Percentiles rank a stretch among this genome's conserved stretches.
These are phyloP conservation scores for Molossus molossus DNA, from an alignment of 2,797 vertebrate species.

Conservation along the genomic window DNA sequence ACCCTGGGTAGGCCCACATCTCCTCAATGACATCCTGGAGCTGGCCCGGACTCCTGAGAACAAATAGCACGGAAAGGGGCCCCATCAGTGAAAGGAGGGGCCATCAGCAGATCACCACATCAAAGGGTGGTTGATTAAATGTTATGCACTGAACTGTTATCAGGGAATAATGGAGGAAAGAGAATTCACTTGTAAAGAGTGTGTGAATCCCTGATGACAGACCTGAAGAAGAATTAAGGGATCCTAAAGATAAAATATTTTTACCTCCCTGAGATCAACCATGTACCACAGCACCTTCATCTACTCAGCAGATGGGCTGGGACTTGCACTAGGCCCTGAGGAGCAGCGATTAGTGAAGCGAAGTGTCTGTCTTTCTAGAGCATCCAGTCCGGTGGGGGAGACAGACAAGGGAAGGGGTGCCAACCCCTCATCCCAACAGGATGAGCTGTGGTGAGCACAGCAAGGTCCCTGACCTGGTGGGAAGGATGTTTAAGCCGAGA, in stretches of 20 bases:
- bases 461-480: background rate
- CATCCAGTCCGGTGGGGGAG: background rate
- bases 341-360: rapidly evolving
- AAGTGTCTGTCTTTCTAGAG: background rate
- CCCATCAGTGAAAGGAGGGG: background rate
- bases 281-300: background rate
- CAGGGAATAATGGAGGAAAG: background rate
- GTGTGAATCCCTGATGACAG: background rate
- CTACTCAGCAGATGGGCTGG: background rate
- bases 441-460: background rate
- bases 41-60: background rate
- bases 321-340: background rate
- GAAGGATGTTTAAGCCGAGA: background rate
- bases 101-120: background rate
- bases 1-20: background rate
- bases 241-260: background rate
- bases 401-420: background rate
- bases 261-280: background rate
- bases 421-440: background rate
- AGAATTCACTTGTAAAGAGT: background rate
- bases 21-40: background rate
- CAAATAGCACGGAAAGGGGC: background rate
- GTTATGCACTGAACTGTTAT: background rate
- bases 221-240: background rate
- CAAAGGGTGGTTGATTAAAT: background rate